phyloP scores from a whole-genome alignment of 1,140 invertebrate genomes.

The Orchesella cincta region DNA sequence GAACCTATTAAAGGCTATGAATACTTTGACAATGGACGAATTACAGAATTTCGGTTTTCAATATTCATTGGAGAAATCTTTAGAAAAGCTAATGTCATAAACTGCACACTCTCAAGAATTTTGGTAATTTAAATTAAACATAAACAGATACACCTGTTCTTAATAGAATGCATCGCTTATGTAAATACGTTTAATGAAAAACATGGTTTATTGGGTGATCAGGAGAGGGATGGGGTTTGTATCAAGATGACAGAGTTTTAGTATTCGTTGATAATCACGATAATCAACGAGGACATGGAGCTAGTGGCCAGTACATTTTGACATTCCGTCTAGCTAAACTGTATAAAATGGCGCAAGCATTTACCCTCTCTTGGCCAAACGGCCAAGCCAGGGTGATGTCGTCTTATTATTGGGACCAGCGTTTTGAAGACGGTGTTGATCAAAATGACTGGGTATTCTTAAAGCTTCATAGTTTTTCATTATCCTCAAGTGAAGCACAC shows the following conservation, averaged over 20 bases:
- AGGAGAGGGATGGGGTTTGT: conserved; percentile 56
- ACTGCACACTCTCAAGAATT: conserved; percentile 23
- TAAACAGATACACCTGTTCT: too few species aligned
- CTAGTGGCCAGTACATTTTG: conserved; percentile 55
- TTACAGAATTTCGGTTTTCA: conserved; percentile 66
- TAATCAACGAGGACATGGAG: conserved; percentile 67
- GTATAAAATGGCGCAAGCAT: conserved; percentile 64
- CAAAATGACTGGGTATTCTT: conserved; percentile 43
- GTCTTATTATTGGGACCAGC: conserved; percentile 56
- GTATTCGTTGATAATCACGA: conserved; percentile 67
- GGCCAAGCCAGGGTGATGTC: conserved; percentile 54
- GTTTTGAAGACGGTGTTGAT: conserved; percentile 38
- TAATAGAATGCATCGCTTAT: too few species aligned
- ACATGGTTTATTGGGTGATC: too few species aligned
- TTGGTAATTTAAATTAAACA: too few species aligned
- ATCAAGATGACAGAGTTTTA: conserved; percentile 53
- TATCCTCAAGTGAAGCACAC: too few species aligned
- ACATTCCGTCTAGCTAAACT: conserved; percentile 63
- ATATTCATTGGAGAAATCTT: conserved; percentile 55
- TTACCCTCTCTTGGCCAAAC: conserved; percentile 63
- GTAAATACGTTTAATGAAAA: too few species aligned
- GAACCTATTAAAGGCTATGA: conserved; percentile 56
- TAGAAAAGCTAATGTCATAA: conserved; percentile 50
- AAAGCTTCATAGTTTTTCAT: too few species aligned
- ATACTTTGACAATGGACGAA: conserved; percentile 58